Base-by-base conservation (phyloP, 2,113 vertebrate species). In the Phalacrocorax pelagicus region DNA sequence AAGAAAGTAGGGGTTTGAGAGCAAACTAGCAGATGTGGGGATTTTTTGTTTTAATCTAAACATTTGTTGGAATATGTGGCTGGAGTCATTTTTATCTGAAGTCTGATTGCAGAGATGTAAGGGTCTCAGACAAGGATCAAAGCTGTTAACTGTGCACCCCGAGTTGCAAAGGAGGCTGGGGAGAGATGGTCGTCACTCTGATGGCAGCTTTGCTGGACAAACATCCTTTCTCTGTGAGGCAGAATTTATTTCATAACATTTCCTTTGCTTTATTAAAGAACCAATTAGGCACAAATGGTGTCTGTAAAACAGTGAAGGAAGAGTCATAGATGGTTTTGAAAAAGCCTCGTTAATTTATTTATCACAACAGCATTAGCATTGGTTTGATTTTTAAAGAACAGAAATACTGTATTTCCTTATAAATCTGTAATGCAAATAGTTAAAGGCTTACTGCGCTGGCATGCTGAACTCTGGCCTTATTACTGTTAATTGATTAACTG, bases 41-140 rank as follows among this genome's bases (percentile, higher is more conserved):
- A 87, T 72, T 91, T 84, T 29, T 10, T 2, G 47, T 62, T 94
- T 94, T 89, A 92, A 94, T 89, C 80, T 94, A 91, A 91, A 70
- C 66, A 75, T 87, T 58, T 54, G 40, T 69, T 90, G 82, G 42
- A 67, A 58, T 95, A 94, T 95, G 89, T 8, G 14, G 17, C 81
- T 81, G 81, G 70, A 94, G 38, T 87, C 0, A 61, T 91, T 95
- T 95, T 92, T 92, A 70, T 88, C 86, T 86, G 78, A 65, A 69
- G 62, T 46, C 44, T 83, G 89, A 32, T 13, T 92, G 77, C 72
- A 88, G 88, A 90, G 70, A 81, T 52, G 26, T 46, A 74, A 81
- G 61, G 30, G 55, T 55, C 20, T 42, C 81, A 75, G 86, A 46
- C 61, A 73, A 82, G 78, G 92, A 92, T 94, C 91, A 96, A 94